These are phyloP conservation scores for Natator depressus DNA, from an alignment of 2,113 vertebrate species.

Conservation along the genomic window DNA sequence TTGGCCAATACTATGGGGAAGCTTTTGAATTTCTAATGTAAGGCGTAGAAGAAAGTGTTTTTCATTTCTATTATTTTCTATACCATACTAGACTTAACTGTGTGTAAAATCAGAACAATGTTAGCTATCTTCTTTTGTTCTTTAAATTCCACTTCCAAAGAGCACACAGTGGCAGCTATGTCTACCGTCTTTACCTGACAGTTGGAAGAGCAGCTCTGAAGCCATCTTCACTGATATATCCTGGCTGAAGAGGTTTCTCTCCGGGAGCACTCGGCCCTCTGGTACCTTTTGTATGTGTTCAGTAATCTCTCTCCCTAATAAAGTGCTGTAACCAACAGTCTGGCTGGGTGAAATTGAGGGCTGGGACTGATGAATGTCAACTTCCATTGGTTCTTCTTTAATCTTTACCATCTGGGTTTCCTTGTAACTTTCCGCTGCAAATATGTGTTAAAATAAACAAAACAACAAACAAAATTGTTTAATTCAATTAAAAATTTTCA, in stretches of 20 bases:
- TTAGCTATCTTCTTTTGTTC: not conserved
- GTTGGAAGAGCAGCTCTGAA: slow-evolving; percentile 96
- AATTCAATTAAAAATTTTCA: slow-evolving; percentile 49
- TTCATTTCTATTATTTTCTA: not conserved
- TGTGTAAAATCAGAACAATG: not conserved
- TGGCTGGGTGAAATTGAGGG: slow-evolving; percentile 83
- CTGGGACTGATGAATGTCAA: slow-evolving; percentile 87
- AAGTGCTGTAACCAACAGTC: slow-evolving; percentile 92
- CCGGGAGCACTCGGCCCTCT: slow-evolving; percentile 87
- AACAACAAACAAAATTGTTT: slow-evolving; percentile 31
- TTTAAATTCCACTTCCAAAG: not conserved
- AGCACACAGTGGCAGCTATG: not conserved
- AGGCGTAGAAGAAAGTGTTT: not conserved
- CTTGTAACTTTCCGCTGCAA: slow-evolving; percentile 93
- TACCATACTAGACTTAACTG: not conserved
- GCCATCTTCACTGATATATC: slow-evolving; percentile 99
- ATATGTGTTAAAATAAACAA: slow-evolving; percentile 21
- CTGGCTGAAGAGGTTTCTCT: slow-evolving; percentile 97
- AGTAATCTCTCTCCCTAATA: slow-evolving; percentile 87
- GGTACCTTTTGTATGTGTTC: slow-evolving; percentile 88
- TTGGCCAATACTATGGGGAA: not conserved
- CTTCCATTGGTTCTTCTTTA: slow-evolving; percentile 98
- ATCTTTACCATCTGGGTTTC: slow-evolving; percentile 88
- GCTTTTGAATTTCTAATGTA: slow-evolving; percentile 1
- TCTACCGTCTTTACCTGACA: slow-evolving; percentile 86